These are phyloP conservation scores for Synergus laeviventris DNA, from an alignment of 2,888 invertebrate genomes.

Conservation along the genomic window DNA sequence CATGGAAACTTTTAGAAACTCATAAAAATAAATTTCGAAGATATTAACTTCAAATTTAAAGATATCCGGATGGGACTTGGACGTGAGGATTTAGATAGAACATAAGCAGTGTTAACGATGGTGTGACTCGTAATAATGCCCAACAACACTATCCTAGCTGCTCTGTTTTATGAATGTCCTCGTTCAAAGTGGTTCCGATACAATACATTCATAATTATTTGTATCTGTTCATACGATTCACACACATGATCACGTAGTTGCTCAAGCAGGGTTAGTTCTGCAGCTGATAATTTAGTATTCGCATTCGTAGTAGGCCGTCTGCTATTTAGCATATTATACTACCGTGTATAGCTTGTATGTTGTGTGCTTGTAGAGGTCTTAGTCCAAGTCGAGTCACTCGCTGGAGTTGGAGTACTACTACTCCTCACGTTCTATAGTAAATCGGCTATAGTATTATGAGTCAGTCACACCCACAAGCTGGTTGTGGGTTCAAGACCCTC, in stretches of 20 bases:
- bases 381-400: slow-evolving; percentile 43
- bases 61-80: not conserved
- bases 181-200: not conserved
- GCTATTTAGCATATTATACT: slow-evolving; percentile 40
- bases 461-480: slow-evolving; percentile 74
- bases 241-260: slow-evolving; percentile 39
- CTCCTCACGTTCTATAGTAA: slow-evolving; percentile 72
- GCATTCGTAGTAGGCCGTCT: slow-evolving; percentile 58
- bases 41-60: too few relatives aligned
- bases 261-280: slow-evolving; percentile 60
- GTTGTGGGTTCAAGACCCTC: slow-evolving; percentile 73
- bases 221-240: not conserved
- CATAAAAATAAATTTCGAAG: not conserved
- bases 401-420: slow-evolving; percentile 63
- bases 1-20: not conserved
- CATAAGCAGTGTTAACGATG: not conserved
- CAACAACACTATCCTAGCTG: not conserved
- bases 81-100: not conserved
- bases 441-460: slow-evolving; percentile 74
- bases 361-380: not conserved
- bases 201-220: not conserved
- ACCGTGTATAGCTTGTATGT: not conserved
- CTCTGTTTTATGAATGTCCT: slow-evolving; percentile 34
- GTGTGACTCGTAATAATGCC: not conserved
- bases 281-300: slow-evolving; percentile 63